Percentiles rank a stretch among this genome's conserved stretches.
Evolutionary conservation across 2,797 vertebrate species (phyloP).

Genomic region (Schizopygopsis pylzovi): DNA sequence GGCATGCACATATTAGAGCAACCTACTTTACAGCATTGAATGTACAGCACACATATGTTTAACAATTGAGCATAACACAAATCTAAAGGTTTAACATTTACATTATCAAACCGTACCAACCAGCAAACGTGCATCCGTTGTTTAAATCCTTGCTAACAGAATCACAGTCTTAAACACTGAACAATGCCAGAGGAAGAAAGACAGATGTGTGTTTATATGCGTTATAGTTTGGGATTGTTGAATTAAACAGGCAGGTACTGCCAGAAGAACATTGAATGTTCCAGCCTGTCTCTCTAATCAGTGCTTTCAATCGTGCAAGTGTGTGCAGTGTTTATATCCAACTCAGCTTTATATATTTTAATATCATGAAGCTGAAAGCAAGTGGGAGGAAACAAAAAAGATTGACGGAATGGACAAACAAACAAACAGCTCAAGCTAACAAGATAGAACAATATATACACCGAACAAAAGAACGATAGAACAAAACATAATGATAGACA

Average conservation of each 20-base stretch:
- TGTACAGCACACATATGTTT: background rate
- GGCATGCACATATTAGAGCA: background rate
- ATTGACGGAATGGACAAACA: background rate
- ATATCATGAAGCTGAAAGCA: background rate
- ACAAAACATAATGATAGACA: background rate
- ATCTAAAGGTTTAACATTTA: background rate
- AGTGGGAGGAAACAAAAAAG: background rate
- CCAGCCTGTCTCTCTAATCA: background rate
- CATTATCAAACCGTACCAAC: background rate
- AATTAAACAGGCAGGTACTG: slow-evolving; percentile 18
- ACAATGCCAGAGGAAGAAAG: background rate
- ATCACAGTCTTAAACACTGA: background rate
- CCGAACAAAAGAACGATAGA: background rate
- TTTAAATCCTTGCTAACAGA: background rate
- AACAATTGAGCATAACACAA: background rate
- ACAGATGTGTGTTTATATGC: background rate
- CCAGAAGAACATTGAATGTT: background rate
- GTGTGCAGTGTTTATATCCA: slow-evolving; percentile 5
- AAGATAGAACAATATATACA: background rate
- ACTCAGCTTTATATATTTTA: background rate
- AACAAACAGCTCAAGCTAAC: slow-evolving; percentile 1
- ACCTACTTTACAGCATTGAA: background rate
- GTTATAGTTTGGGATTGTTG: background rate
- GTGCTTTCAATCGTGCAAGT: background rate
- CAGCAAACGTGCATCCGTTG: background rate